Base-by-base conservation (phyloP, 2,888 invertebrate genomes). In the Acrocyrtus sp. region DNA sequence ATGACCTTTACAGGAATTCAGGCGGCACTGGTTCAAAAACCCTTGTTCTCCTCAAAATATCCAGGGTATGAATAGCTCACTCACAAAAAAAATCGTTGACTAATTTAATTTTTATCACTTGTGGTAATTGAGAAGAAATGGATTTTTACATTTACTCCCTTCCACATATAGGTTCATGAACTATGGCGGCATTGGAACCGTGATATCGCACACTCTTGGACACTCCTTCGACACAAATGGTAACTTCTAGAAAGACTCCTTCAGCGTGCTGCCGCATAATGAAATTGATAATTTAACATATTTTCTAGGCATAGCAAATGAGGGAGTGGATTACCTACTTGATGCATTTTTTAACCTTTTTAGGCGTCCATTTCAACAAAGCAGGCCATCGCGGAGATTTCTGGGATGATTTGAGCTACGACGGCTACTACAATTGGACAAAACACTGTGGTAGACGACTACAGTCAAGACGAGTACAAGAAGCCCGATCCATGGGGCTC, bases 21-120 rank as follows among this genome's bases (percentile, higher is more conserved):
- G 50, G 70, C 70, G 21, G 62, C 70, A 21, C 22, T 70, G 27
- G 70, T 24, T 5, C 70, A 70, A 19, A 70, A 70, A 27, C 70
- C 70, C 6, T 48, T 70, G 24, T 70, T 70, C 21, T 57, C 26
- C 29, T 24, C 29, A n/a, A 70, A 63, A 29, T 70, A 70, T 63
- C 70, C 70, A 21, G 70, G 70, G 70, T 70, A 43, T 48, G 54
- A n/a, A n/a, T n/a, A n/a, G n/a, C n/a, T n/a, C n/a, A n/a, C n/a
- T n/a, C n/a, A n/a, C n/a, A n/a, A n/a, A n/a, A n/a, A n/a, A n/a
- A n/a, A n/a, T n/a, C n/a, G n/a, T n/a, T n/a, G n/a, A n/a, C n/a
- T n/a, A n/a, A n/a, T n/a, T n/a, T n/a, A n/a, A n/a, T n/a, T n/a
- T n/a, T n/a, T n/a, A n/a, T n/a, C n/a, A n/a, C n/a, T n/a, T n/a